These are phyloP conservation scores for Abscondita cerata DNA, from an alignment of 2,888 invertebrate species.

Conservation along the genomic window DNA sequence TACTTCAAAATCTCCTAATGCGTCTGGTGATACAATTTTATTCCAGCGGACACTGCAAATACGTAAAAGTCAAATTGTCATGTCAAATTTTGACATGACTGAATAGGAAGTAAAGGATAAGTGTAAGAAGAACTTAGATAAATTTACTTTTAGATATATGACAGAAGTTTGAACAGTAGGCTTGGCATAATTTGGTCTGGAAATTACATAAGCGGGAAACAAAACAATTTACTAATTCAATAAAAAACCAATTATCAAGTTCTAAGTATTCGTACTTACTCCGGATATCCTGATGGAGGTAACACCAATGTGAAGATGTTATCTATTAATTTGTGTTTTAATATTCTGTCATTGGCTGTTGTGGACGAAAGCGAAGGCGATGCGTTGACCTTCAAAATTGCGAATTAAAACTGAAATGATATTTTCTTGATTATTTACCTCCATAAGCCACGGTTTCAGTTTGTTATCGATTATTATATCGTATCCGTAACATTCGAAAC, in stretches of 20 bases:
- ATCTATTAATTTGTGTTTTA: slow-evolving; percentile 93
- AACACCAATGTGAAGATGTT: slow-evolving; percentile 90
- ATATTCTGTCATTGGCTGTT: slow-evolving; percentile 90
- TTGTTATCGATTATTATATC: slow-evolving; percentile 96
- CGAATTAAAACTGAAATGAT: neutral
- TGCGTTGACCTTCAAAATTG: slow-evolving; percentile 77
- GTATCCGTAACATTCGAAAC: slow-evolving; percentile 94
- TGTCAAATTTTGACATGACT: neutral
- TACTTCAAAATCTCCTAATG: slow-evolving; percentile 84
- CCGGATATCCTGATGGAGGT: slow-evolving; percentile 87
- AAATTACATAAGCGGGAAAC: too few relatives aligned
- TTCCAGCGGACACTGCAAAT: slow-evolving; percentile 78
- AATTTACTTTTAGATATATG: too few relatives aligned
- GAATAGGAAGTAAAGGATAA: neutral
- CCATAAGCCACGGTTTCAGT: slow-evolving; percentile 92
- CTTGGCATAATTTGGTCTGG: too few relatives aligned
- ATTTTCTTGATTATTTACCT: slow-evolving; percentile 59
- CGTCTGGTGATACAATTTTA: slow-evolving; percentile 76
- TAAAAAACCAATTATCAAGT: too few relatives aligned
- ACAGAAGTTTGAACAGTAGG: too few relatives aligned
- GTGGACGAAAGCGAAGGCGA: slow-evolving; percentile 95
- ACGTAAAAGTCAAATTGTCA: neutral
- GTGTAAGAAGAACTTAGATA: neutral
- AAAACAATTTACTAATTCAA: too few relatives aligned
- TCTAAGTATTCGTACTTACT: too few relatives aligned